A percentile compares a stretch with the other conserved stretches of the same genome.
Conservation (phyloP, 2,888 invertebrate species). For the Melipona beecheii region DNA sequence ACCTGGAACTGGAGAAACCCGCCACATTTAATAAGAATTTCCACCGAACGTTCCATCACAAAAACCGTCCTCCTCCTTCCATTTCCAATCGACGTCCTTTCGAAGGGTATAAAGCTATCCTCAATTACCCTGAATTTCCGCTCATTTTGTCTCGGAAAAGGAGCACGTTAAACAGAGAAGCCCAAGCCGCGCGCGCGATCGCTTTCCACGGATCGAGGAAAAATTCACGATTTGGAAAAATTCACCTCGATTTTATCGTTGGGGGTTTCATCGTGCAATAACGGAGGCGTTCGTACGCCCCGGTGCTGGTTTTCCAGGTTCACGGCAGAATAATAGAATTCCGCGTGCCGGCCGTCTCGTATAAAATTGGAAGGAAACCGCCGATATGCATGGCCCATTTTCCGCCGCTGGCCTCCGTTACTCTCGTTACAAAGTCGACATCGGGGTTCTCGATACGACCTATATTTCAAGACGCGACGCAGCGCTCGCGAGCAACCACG, state of each 20-base stretch:
- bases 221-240: conserved; percentile 21
- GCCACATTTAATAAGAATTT: not conserved
- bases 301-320: not conserved
- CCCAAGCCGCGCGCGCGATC: too few species aligned
- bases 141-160: not conserved
- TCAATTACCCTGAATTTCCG: not conserved
- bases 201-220: not conserved
- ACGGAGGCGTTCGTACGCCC: not conserved
- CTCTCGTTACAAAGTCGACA: conserved; percentile 44
- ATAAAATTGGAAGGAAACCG: conserved; percentile 37
- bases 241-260: conserved; percentile 1
- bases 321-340: conserved; percentile 35
- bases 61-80: not conserved
- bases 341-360: conserved; percentile 11
- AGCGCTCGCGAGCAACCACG: not conserved
- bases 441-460: conserved; percentile 47
- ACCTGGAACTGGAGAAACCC: not conserved
- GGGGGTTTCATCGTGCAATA: not conserved
- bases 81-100: conserved; percentile 2
- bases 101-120: not conserved
- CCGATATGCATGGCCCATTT: conserved; percentile 41
- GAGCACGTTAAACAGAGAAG: not conserved
- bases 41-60: not conserved
- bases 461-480: conserved; percentile 40
- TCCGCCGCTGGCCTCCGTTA: conserved; percentile 40